Percentiles rank a stretch among this genome's conserved stretches.
Evolutionary conservation across 1,140 invertebrate genomes (phyloP).

Genomic region (Nebria ingens): DNA sequence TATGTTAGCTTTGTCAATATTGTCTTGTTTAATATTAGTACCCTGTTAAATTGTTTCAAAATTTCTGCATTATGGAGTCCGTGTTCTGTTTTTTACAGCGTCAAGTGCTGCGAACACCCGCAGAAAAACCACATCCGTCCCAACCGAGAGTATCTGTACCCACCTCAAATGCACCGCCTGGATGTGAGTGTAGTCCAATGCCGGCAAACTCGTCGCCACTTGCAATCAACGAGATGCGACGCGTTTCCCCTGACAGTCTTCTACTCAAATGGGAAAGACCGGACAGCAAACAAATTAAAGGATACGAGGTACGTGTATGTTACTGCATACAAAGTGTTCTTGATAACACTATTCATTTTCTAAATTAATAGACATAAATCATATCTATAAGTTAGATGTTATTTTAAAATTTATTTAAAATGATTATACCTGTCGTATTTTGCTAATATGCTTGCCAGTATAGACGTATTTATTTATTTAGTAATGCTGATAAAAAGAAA

Average conservation of each 20-base stretch:
- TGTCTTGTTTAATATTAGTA: background rate
- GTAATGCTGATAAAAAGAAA: too few relatives aligned
- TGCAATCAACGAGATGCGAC: background rate
- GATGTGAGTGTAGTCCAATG: background rate
- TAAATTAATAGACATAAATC: too few relatives aligned
- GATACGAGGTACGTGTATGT: background rate
- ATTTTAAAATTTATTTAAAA: background rate
- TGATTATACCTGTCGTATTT: too few relatives aligned
- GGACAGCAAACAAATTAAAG: background rate
- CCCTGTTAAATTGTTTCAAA: background rate
- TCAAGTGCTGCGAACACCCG: background rate
- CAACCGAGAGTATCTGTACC: background rate
- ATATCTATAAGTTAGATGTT: too few relatives aligned
- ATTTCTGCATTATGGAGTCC: conserved; percentile 1
- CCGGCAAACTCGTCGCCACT: background rate
- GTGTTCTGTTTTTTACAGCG: background rate
- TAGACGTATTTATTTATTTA: too few relatives aligned
- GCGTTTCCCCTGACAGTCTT: background rate
- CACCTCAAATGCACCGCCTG: background rate
- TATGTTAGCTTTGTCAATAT: background rate
- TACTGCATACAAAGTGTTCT: too few relatives aligned
- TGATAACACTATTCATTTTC: too few relatives aligned
- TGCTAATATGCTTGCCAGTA: too few relatives aligned
- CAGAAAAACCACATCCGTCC: background rate
- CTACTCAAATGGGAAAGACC: conserved; percentile 1